These are phyloP conservation scores for Neolamprologus brichardi DNA, from an alignment of 2,113 vertebrate species.

Conservation along the genomic window DNA sequence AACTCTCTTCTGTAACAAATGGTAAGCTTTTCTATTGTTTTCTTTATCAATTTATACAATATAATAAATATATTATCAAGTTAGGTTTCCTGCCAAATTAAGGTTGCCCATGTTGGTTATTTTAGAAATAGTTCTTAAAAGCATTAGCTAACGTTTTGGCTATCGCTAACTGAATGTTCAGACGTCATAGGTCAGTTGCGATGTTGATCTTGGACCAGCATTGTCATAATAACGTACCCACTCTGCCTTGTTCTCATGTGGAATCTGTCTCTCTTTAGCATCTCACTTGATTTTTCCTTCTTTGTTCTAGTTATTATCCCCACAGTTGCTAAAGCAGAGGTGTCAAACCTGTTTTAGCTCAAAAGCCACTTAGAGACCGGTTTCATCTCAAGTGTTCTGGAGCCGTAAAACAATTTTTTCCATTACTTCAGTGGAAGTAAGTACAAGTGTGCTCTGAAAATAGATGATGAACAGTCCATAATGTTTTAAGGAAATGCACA, in stretches of 20 bases:
- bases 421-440: not conserved
- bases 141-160: not conserved
- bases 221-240: not conserved
- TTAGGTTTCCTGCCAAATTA: not conserved
- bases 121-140: not conserved
- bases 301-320: not conserved
- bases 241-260: not conserved
- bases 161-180: not conserved
- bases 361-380: not conserved
- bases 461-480: not conserved
- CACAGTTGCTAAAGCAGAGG: not conserved
- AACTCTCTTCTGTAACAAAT: not conserved
- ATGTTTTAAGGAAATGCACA: not conserved
- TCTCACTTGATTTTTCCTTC: not conserved
- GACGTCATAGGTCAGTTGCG: not conserved
- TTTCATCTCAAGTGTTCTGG: not conserved
- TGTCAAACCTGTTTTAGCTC: not conserved
- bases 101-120: not conserved
- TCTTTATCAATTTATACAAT: not conserved
- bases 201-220: not conserved
- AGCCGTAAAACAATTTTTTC: not conserved
- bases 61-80: not conserved
- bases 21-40: not conserved
- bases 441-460: not conserved
- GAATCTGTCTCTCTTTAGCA: not conserved